Evolutionary conservation across 2,113 vertebrate species (phyloP).

Genomic region (Hippolais icterina): DNA sequence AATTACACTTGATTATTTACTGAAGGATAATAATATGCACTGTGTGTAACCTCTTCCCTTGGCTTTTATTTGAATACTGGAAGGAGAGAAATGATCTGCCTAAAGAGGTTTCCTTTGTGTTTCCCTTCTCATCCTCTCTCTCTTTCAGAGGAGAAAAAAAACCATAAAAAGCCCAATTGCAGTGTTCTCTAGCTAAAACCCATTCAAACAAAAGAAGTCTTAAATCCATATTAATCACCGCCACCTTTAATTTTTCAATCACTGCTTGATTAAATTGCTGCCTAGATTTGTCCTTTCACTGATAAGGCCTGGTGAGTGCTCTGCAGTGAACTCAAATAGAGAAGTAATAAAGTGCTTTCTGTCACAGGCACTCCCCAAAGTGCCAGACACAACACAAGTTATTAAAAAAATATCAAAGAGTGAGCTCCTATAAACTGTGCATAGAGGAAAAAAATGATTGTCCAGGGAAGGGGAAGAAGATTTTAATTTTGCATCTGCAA

Average conservation of each 20-base stretch:
- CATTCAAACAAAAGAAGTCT: conserved; percentile 5
- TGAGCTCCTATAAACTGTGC: conserved; percentile 7
- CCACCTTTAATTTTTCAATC: conserved; percentile 58
- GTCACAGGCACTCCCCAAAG: conserved; percentile 38
- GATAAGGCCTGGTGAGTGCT: neutral
- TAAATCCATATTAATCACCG: conserved; percentile 20
- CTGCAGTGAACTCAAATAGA: conserved; percentile 29
- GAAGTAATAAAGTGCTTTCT: conserved; percentile 62
- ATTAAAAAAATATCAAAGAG: conserved; percentile 44
- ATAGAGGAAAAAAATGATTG: neutral
- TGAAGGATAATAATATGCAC: neutral
- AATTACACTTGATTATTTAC: neutral
- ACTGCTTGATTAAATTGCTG: conserved; percentile 60
- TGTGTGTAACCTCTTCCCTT: neutral
- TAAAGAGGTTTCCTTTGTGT: neutral
- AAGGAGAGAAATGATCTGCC: neutral
- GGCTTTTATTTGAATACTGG: neutral
- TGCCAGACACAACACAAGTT: conserved; percentile 17
- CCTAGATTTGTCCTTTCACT: neutral
- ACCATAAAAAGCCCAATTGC: neutral
- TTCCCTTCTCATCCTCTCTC: neutral
- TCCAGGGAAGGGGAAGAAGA: neutral
- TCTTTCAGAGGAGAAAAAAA: neutral
- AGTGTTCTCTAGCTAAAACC: neutral
- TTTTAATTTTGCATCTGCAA: conserved; percentile 21